Base-by-base conservation (phyloP, 2,113 vertebrate species). In the Merops nubicus region DNA sequence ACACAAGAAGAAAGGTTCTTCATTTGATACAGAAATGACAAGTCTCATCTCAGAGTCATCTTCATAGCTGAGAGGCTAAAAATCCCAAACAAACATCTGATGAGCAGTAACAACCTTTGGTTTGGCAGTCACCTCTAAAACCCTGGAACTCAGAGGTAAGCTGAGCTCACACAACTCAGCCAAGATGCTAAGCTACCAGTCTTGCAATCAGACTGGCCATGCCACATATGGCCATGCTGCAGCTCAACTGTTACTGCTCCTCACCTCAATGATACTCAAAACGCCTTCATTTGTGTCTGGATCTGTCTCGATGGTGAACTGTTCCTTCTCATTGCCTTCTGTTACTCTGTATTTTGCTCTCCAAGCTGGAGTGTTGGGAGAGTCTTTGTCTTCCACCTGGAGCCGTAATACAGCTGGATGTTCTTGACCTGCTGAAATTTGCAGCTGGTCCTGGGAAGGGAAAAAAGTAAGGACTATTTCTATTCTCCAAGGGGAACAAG, bases 261-360 rank as follows among this genome's bases (percentile, higher is more conserved):
- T 74, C 98, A 99, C 99, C 99, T 99, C 97, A 51, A 98, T 54
- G 26, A 99, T 68, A 25, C 80, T 97, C 48, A 99, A 59, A 64
- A 99, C 83, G 8, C 98, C 99, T 36, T 98, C 98, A 22, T 98
- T 99, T 65, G 98, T 99, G 28, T 84, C 26, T 1, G 97, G 97
- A 93, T 99, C 98, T 0, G 98, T 98, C 60, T 78, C 63, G 40
- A 99, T 78, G 67, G 96, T 80, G 84, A 98, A 99, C 68, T 96
- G 95, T 6, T 25, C 75, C 0, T 97, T 97, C 50, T 98, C 97
- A 7, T 99, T 98, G 56, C 98, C 98, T 19, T 79, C 36, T 6
- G 90, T 18, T 51, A 99, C 96, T 69, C 22, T 94, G 89, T 98
- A 99, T 26, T 96, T 93, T 8, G 97, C 98, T 51, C 59, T 95